phyloP scores from a whole-genome alignment of 37 sponge, comb jelly and placozoan species.

The Agelas oroides region DNA sequence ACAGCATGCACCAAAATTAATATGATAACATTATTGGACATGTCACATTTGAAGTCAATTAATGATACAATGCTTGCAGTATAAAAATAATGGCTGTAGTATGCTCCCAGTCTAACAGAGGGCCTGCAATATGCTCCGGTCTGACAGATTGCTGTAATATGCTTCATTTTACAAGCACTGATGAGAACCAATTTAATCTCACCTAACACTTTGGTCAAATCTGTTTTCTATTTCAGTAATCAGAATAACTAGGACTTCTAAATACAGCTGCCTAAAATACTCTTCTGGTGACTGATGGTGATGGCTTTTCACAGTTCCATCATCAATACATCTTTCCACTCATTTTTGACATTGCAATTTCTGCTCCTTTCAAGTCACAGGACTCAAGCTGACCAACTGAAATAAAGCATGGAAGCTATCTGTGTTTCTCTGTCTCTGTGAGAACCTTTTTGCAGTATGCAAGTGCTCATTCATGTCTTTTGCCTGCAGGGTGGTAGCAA shows the following conservation, averaged over 20 bases:
- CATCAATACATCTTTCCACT: conserved; percentile 18
- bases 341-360: neutral
- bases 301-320: conserved; percentile 21
- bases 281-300: neutral
- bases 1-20: no score
- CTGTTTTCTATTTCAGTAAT: conserved; percentile 12
- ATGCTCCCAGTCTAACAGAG: no score
- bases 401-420: conserved; percentile 5
- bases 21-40: no score
- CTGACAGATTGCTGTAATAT: no score
- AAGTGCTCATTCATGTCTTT: conserved; percentile 22
- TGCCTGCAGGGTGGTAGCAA: conserved; percentile 17
- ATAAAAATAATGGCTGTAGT: no score
- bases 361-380: no score
- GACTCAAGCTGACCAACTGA: neutral
- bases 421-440: neutral
- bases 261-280: conserved; percentile 38
- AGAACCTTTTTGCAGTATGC: no score
- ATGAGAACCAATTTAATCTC: conserved; percentile 39
- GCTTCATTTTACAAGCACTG: neutral
- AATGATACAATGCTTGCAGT: no score
- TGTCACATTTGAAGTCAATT: no score
- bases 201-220: conserved; percentile 36
- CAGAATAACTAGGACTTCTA: conserved; percentile 41
- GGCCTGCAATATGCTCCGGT: no score